A percentile compares a stretch with the other conserved stretches of the same genome.
These are phyloP conservation scores for Cherax quadricarinatus DNA, from an alignment of 1,140 invertebrate species.

Conservation along the genomic window DNA sequence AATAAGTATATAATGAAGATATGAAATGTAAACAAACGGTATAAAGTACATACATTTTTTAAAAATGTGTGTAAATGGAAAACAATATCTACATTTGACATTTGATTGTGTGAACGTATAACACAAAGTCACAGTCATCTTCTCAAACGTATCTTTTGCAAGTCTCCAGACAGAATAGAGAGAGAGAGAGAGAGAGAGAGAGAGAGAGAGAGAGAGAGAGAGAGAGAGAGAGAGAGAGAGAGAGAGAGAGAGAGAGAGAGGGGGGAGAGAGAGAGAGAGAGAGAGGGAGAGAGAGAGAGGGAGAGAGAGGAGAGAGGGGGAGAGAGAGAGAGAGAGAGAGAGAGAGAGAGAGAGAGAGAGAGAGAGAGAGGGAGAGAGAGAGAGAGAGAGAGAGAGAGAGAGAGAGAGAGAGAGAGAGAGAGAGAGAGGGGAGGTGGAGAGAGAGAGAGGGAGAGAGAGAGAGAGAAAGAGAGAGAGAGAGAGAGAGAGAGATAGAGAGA, in stretches of 20 bases:
- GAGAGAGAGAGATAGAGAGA: constrained; percentile 25
- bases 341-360: not conserved
- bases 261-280: not conserved
- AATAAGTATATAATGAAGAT: too few relatives aligned
- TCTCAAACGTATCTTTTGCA: too few relatives aligned
- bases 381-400: constrained; percentile 20
- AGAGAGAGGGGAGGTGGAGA: not conserved
- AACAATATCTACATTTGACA: too few relatives aligned
- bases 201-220: not conserved
- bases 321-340: too few relatives aligned
- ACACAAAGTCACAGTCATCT: too few relatives aligned
- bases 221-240: not conserved
- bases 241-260: not conserved
- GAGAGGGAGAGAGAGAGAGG: too few relatives aligned
- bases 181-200: not conserved
- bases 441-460: constrained; percentile 23
- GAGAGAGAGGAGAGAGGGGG: too few relatives aligned
- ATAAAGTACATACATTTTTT: too few relatives aligned
- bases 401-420: constrained; percentile 36
- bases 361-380: not conserved
- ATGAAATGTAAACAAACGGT: too few relatives aligned
- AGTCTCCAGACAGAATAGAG: too few relatives aligned
- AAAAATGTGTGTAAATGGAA: too few relatives aligned
- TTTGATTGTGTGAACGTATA: too few relatives aligned
- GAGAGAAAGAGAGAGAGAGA: constrained; percentile 23